These are phyloP conservation scores for Coracopsis vasa DNA, from an alignment of 2,113 vertebrate species.

Conservation along the genomic window DNA sequence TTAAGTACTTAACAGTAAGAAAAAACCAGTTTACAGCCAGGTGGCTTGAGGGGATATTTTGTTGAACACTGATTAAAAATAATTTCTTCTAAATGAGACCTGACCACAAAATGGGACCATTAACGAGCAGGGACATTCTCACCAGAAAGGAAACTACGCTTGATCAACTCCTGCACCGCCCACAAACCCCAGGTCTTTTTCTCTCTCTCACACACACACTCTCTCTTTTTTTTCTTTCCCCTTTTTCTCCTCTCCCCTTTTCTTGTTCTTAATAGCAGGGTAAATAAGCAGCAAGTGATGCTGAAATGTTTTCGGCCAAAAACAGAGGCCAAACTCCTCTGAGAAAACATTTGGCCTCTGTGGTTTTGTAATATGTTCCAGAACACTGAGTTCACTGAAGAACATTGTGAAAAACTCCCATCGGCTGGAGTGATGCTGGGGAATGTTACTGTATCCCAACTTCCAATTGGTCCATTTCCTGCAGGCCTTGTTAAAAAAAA, in stretches of 20 bases:
- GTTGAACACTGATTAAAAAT: slow-evolving; percentile 84
- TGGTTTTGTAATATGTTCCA: slow-evolving; percentile 86
- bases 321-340: slow-evolving; percentile 81
- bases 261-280: slow-evolving; percentile 75
- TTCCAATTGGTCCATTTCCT: slow-evolving; percentile 82
- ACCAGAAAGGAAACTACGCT: slow-evolving; percentile 74
- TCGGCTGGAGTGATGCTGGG: slow-evolving; percentile 73
- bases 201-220: not conserved
- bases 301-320: slow-evolving; percentile 81
- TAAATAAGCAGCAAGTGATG: slow-evolving; percentile 80
- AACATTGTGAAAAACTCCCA: slow-evolving; percentile 81
- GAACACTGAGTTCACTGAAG: slow-evolving; percentile 80
- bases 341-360: slow-evolving; percentile 87
- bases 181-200: slow-evolving; percentile 60
- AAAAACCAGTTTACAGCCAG: slow-evolving; percentile 75
- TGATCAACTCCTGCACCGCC: slow-evolving; percentile 68
- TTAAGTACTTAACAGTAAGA: slow-evolving; percentile 77
- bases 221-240: not conserved
- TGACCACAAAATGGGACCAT: slow-evolving; percentile 83
- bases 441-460: slow-evolving; percentile 81
- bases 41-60: slow-evolving; percentile 83
- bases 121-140: slow-evolving; percentile 76
- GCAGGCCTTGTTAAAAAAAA: slow-evolving; percentile 71
- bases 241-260: slow-evolving; percentile 41
- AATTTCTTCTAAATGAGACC: slow-evolving; percentile 87